phyloP scores from a whole-genome alignment of 2,888 invertebrate species.

The Phaedon cochleariae region DNA sequence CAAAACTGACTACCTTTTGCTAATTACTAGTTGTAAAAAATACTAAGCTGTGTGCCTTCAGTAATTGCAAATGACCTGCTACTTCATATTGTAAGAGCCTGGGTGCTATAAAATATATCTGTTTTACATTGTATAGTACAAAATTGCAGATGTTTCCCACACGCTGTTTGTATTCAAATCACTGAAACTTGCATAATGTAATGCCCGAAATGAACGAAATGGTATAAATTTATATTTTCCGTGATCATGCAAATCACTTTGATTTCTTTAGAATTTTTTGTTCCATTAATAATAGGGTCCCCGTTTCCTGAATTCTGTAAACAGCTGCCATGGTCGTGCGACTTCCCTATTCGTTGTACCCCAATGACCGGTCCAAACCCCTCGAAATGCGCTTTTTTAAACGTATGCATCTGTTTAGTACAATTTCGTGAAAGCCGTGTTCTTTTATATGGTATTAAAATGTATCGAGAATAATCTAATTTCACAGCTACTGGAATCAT shows the following conservation, averaged over 20 bases:
- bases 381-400: constrained; percentile 52
- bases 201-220: constrained; percentile 33
- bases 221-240: constrained; percentile 38
- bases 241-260: constrained; percentile 57
- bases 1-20: constrained; percentile 63
- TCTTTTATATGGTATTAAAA: constrained; percentile 22
- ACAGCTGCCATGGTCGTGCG: constrained; percentile 55
- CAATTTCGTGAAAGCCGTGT: constrained; percentile 23
- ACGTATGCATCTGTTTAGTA: constrained; percentile 58
- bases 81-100: constrained; percentile 61
- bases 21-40: constrained; percentile 64
- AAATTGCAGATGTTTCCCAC: constrained; percentile 40
- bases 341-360: constrained; percentile 29
- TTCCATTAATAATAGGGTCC: constrained; percentile 53
- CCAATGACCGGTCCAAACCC: constrained; percentile 42
- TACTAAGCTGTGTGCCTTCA: constrained; percentile 81
- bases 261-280: constrained; percentile 56
- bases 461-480: constrained; percentile 17
- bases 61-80: constrained; percentile 75
- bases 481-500: constrained; percentile 12
- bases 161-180: constrained; percentile 52
- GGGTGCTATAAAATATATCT: constrained; percentile 61
- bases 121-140: constrained; percentile 52
- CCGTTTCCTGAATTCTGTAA: constrained; percentile 61
- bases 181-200: constrained; percentile 27